Evolutionary conservation across 2,113 vertebrate species (phyloP).

Genomic region (Rhinolophus sinicus): DNA sequence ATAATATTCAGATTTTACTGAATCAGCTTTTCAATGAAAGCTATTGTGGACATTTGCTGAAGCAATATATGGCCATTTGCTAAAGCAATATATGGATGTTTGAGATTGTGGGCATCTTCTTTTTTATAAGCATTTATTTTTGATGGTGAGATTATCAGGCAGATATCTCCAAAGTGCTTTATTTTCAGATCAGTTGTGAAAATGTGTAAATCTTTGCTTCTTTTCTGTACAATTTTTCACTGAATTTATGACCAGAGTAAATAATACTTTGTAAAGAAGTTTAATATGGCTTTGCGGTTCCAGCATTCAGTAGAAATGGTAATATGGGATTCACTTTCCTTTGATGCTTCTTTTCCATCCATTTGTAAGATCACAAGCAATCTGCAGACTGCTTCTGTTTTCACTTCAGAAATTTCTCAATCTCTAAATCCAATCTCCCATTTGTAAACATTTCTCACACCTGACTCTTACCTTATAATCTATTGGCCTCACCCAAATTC

Average conservation of each 20-base stretch:
- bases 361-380: slow-evolving; percentile 21
- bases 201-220: slow-evolving; percentile 26
- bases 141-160: neutral
- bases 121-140: slow-evolving; percentile 40
- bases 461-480: neutral
- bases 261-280: slow-evolving; percentile 35
- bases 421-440: neutral
- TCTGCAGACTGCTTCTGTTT: neutral
- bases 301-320: neutral
- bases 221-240: slow-evolving; percentile 24
- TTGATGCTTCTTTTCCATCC: neutral
- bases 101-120: neutral
- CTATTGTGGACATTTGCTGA: slow-evolving; percentile 7
- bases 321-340: neutral
- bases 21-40: slow-evolving; percentile 43
- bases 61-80: neutral
- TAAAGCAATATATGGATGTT: neutral
- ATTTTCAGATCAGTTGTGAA: slow-evolving; percentile 48
- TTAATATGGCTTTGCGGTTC: slow-evolving; percentile 20
- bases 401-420: neutral
- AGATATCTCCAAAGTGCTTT: slow-evolving; percentile 43
- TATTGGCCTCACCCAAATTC: neutral
- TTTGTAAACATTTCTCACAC: neutral
- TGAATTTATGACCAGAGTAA: slow-evolving; percentile 21
- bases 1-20: slow-evolving; percentile 32